Conservation (phyloP, 1,140 invertebrate genomes). For the Drosophila pachea region DNA sequence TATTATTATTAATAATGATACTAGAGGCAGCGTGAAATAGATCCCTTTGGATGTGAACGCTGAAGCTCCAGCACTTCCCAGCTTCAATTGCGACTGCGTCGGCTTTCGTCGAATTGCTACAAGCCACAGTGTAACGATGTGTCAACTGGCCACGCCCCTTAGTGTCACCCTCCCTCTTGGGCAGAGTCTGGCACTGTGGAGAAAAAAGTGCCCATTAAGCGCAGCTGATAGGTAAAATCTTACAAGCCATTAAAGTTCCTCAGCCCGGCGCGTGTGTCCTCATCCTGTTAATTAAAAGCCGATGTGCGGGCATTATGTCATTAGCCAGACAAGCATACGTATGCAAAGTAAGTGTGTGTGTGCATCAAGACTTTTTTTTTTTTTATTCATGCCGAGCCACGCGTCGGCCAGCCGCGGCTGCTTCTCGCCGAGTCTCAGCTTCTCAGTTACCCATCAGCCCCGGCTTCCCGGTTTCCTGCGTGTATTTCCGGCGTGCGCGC, state of each 20-base stretch:
- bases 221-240: constrained; percentile 48
- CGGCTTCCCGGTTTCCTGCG: constrained; percentile 68
- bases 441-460: constrained; percentile 57
- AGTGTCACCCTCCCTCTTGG: neutral
- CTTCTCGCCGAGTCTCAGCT: neutral
- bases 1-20: too few species aligned
- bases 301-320: constrained; percentile 53
- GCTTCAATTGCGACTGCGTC: neutral
- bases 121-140: constrained; percentile 13
- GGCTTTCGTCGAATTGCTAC: neutral
- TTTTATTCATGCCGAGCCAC: constrained; percentile 38
- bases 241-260: constrained; percentile 65
- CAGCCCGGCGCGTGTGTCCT: constrained; percentile 56
- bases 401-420: constrained; percentile 29
- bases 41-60: too few species aligned
- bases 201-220: constrained; percentile 25
- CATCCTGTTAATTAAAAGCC: constrained; percentile 70
- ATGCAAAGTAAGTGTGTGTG: constrained; percentile 5
- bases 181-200: neutral
- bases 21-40: too few species aligned
- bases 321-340: constrained; percentile 37
- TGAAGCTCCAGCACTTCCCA: neutral
- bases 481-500: constrained; percentile 74
- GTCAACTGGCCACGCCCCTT: constrained; percentile 37
- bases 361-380: constrained; percentile 2